Base-by-base conservation (phyloP, 2,888 invertebrate species). In the Heliconius charithonia region DNA sequence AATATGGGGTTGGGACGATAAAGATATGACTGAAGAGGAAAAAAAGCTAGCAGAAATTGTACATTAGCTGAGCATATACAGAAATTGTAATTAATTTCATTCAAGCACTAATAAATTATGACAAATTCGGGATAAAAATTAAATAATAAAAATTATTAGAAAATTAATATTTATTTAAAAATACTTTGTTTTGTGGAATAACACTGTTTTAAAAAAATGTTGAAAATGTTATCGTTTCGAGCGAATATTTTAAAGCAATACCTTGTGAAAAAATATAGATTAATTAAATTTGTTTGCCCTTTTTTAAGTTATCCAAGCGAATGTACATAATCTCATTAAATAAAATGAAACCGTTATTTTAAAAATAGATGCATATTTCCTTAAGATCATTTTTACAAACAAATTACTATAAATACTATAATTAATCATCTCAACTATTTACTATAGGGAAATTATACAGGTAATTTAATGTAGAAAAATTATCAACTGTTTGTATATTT, bases 1-100 rank as follows among this genome's bases (percentile, higher is more conserved):
- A 10, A 89, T 96, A 22, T 98, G 98, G 98, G 98, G 98, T 0
- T 98, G 98, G 98, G 97, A 97, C 59, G 98, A 98, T 87, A 89
- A 92, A 79, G 98, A 98, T 84, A 96, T 98, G 96, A 91, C 95
- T 0, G 95, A 95, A 3, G 97, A 97, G 75, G 97, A 98, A 77
- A 96, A 95, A 81, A 89, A 95, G 79, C 87, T 94, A 65, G 96
- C 95, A 1, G 91, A 95, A 87, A 93, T 95, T 22, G 87, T 85
- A 25, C 90, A 94, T 81, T 89, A 92, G 87, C 79, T 85, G 76
- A 89, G 89, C 82, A 91, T 89, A 84, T 66, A 76, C 79, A 59
- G 12, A 29, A 6, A 6, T 41, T 63, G 2, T 41, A 63, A 63
- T 27, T 27, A 0, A 41, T 0, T 19, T 22, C 25, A 62, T 71